Evolutionary conservation across 92 coral and sea anemone genomes (phyloP).

Genomic region (Epizoanthus scotinus): DNA sequence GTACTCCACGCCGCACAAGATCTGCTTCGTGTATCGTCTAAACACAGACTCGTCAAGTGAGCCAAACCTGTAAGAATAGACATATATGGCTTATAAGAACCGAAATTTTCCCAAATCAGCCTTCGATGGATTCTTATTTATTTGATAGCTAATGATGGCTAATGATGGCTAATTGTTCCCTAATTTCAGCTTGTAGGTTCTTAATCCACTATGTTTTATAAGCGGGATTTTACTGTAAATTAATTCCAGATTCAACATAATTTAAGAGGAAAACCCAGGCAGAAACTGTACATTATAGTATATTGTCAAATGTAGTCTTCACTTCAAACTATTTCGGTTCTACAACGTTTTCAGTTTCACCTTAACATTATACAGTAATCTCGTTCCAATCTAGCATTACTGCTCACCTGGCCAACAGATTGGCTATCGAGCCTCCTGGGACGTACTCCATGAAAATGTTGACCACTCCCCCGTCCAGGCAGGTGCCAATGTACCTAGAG

Average conservation of each 20-base stretch:
- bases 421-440: constrained; percentile 97
- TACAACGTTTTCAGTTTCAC: neutral
- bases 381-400: neutral
- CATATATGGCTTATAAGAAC: neutral
- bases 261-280: too few species aligned
- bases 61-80: constrained; percentile 74
- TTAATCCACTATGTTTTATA: too few species aligned
- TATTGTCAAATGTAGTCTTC: too few species aligned
- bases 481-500: constrained; percentile 87
- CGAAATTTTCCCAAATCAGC: too few species aligned
- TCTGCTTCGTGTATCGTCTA: constrained; percentile 87
- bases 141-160: too few species aligned
- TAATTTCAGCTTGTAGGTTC: too few species aligned
- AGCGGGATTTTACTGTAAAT: too few species aligned
- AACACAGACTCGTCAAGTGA: constrained; percentile 87
- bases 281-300: too few species aligned
- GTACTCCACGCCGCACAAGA: constrained; percentile 87
- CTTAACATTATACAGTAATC: neutral
- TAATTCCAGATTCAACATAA: too few species aligned
- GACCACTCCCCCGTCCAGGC: constrained; percentile 88
- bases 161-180: too few species aligned
- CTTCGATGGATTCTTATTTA: too few species aligned
- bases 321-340: neutral
- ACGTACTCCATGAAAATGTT: constrained; percentile 98
- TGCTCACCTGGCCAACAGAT: constrained; percentile 76